phyloP scores from a whole-genome alignment of 2,797 vertebrate genomes.

The Agapornis canus region DNA sequence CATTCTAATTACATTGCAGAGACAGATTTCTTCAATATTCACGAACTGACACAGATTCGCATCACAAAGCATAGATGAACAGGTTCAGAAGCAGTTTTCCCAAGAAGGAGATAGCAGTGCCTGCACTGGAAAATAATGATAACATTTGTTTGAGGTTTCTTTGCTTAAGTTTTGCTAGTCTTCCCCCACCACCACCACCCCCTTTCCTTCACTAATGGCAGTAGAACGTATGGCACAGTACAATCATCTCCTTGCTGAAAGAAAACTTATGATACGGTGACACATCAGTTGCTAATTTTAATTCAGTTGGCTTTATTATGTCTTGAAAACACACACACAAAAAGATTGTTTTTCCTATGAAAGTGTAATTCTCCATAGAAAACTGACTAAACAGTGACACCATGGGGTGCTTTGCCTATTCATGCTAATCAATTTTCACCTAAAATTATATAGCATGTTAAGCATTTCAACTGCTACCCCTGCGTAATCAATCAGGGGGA shows the following conservation, averaged over 20 bases:
- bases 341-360: not conserved
- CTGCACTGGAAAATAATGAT: not conserved
- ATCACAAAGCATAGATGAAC: not conserved
- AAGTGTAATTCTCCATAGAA: slow-evolving; percentile 5
- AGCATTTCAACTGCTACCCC: not conserved
- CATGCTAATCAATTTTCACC: slow-evolving; percentile 12
- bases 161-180: not conserved
- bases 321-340: not conserved
- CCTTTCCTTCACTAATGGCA: not conserved
- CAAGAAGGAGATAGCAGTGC: not conserved
- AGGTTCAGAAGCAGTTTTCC: not conserved
- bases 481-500: not conserved
- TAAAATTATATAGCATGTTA: not conserved
- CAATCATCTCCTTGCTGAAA: not conserved
- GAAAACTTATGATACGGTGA: slow-evolving; percentile 20
- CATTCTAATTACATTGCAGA: not conserved
- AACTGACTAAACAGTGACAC: slow-evolving; percentile 58
- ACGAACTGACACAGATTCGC: not conserved
- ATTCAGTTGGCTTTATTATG: slow-evolving; percentile 11
- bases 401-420: not conserved
- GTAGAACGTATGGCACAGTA: not conserved
- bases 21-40: not conserved
- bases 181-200: not conserved
- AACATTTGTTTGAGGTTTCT: not conserved
- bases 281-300: slow-evolving; percentile 51